Evolutionary conservation across 2,888 invertebrate species (phyloP).

Genomic region (Hypercompe scribonia): DNA sequence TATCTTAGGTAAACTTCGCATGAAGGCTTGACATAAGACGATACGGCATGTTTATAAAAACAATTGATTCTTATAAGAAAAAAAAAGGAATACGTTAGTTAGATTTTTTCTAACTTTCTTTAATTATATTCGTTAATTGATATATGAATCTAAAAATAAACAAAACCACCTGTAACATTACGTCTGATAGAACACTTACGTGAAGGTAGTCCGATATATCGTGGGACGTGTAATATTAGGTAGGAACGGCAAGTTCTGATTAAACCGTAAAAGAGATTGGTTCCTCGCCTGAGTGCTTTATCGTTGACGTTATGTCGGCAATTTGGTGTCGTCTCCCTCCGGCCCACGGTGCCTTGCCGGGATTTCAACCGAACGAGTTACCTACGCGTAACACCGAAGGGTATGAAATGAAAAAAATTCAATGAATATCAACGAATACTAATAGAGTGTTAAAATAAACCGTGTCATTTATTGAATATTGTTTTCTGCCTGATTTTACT

Average conservation of each 20-base stretch:
- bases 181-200: constrained; percentile 53
- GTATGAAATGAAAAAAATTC: constrained; percentile 53
- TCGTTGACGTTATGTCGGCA: constrained; percentile 80
- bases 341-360: constrained; percentile 42
- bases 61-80: too few species aligned
- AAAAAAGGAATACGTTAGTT: not conserved
- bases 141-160: constrained; percentile 22
- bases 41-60: too few species aligned
- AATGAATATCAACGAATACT: constrained; percentile 42
- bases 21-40: too few species aligned
- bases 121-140: constrained; percentile 19
- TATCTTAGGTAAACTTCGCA: not conserved
- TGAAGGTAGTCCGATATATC: constrained; percentile 65
- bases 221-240: constrained; percentile 63
- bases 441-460: constrained; percentile 32
- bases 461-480: constrained; percentile 23
- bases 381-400: constrained; percentile 47
- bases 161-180: constrained; percentile 47
- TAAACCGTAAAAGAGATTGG: constrained; percentile 85
- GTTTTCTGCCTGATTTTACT: constrained; percentile 20
- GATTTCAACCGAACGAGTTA: constrained; percentile 54
- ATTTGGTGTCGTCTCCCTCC: constrained; percentile 70
- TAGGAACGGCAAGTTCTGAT: constrained; percentile 76
- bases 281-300: constrained; percentile 80
- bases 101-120: not conserved